These are phyloP conservation scores for Clavelina lepadiformis DNA, from an alignment of 23 tunicate genomes.

Conservation along the genomic window DNA sequence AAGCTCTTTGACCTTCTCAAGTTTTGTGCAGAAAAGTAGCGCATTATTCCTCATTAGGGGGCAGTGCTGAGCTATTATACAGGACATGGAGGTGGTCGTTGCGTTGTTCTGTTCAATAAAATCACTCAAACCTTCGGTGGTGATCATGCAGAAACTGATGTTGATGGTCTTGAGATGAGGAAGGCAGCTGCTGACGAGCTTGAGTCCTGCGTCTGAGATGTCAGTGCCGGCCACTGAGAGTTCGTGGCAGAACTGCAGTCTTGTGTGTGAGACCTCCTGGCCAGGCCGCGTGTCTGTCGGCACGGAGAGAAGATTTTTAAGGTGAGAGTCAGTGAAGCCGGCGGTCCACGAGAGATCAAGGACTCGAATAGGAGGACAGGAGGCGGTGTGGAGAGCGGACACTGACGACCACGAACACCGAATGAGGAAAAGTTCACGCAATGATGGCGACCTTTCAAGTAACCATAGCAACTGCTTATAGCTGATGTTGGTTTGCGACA, in stretches of 20 bases:
- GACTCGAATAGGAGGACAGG: conserved; percentile 62
- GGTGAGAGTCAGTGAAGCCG: conserved; percentile 61
- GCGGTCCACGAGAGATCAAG: conserved; percentile 75
- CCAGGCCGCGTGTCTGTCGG: conserved; percentile 81
- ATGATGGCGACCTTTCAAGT: conserved; percentile 48
- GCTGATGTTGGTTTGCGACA: conserved; percentile 60
- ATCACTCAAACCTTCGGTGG: conserved; percentile 51
- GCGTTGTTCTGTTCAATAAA: conserved; percentile 14
- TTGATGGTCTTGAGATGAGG: conserved; percentile 46
- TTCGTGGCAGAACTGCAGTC: conserved; percentile 45
- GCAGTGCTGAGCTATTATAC: conserved; percentile 67
- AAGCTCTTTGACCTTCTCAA: conserved; percentile 23
- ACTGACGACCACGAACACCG: conserved; percentile 81
- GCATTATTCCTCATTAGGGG: conserved; percentile 29
- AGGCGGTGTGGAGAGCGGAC: conserved; percentile 62
- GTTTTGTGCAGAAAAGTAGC: conserved; percentile 27
- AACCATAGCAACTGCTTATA: conserved; percentile 78
- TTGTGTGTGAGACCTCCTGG: conserved; percentile 47
- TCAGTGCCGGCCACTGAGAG: conserved; percentile 60
- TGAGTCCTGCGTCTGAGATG: conserved; percentile 46
- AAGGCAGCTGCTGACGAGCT: conserved; percentile 33
- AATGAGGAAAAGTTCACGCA: conserved; percentile 48
- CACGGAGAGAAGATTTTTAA: conserved; percentile 50
- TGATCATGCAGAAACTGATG: conserved; percentile 54
- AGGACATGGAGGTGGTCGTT: conserved; percentile 8